Evolutionary conservation across 2,888 invertebrate genomes (phyloP).

Genomic region (Sminthurinus aureus): DNA sequence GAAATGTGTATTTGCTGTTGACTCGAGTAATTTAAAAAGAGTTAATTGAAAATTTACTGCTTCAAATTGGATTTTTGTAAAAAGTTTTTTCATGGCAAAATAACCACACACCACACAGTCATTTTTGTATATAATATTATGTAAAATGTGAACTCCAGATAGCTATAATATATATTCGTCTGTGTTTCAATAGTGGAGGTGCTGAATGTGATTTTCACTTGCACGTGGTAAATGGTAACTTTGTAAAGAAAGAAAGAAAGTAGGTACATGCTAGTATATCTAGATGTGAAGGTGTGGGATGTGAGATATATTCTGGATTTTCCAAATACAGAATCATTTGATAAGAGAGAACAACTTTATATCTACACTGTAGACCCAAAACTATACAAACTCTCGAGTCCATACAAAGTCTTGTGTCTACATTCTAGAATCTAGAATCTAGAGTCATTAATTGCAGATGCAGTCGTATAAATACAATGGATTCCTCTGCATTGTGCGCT

Average conservation of each 20-base stretch:
- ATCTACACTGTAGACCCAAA: too few species aligned
- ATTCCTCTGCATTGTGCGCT: background rate
- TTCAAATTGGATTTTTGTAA: background rate
- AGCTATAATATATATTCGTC: background rate
- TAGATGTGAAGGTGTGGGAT: too few species aligned
- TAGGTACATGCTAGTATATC: too few species aligned
- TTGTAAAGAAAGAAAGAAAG: too few species aligned
- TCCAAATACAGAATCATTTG: background rate
- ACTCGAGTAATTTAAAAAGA: background rate
- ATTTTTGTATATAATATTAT: background rate
- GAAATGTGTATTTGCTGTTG: background rate
- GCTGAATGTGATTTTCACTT: background rate
- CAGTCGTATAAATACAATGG: background rate
- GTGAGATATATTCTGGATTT: too few species aligned
- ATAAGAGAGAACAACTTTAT: background rate
- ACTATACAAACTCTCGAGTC: too few species aligned
- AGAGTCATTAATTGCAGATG: background rate
- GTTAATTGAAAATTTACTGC: background rate
- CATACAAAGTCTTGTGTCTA: too few species aligned
- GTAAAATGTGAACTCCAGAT: background rate
- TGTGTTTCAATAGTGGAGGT: background rate
- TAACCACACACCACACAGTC: background rate
- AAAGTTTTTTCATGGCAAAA: background rate
- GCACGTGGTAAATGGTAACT: background rate
- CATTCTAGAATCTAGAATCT: too few species aligned